phyloP scores from a whole-genome alignment of 2,888 invertebrate species.

The Agriotes lineatus region DNA sequence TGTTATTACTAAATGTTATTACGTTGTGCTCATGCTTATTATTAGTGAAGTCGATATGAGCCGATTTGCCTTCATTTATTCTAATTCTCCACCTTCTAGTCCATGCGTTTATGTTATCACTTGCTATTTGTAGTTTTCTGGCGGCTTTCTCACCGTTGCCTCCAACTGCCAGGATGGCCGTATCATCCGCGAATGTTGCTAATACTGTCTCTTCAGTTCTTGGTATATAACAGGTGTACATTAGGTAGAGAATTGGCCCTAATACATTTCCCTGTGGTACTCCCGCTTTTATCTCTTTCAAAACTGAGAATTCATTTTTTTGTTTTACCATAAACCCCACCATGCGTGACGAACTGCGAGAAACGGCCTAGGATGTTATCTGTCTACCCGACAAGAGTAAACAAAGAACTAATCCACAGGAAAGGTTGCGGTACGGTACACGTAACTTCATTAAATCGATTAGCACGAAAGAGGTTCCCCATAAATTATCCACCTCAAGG shows the following conservation, averaged over 20 bases:
- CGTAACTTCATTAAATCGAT: too few relatives aligned
- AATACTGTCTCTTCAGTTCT: constrained; percentile 16
- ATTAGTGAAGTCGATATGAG: constrained; percentile 48
- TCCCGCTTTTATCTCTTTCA: too few relatives aligned
- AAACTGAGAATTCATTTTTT: neutral
- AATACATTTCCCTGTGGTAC: neutral
- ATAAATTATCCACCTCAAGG: too few relatives aligned
- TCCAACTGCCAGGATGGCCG: constrained; percentile 32
- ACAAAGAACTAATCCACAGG: too few relatives aligned
- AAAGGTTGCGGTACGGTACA: too few relatives aligned
- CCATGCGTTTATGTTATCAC: constrained; percentile 44
- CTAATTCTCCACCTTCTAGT: constrained; percentile 48
- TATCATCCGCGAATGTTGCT: constrained; percentile 48
- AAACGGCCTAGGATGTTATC: too few relatives aligned
- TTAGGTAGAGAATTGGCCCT: too few relatives aligned
- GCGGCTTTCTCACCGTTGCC: constrained; percentile 17
- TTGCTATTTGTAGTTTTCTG: constrained; percentile 34
- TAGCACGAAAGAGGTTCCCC: too few relatives aligned
- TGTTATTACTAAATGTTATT: too few relatives aligned
- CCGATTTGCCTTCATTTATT: constrained; percentile 48
- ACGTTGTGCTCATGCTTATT: constrained; percentile 39
- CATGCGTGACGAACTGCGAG: too few relatives aligned
- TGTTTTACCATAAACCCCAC: neutral
- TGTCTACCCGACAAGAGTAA: too few relatives aligned
- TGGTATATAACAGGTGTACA: constrained; percentile 43